These are phyloP conservation scores for Orchestia grillus DNA, from an alignment of 1,140 invertebrate genomes.

Conservation along the genomic window DNA sequence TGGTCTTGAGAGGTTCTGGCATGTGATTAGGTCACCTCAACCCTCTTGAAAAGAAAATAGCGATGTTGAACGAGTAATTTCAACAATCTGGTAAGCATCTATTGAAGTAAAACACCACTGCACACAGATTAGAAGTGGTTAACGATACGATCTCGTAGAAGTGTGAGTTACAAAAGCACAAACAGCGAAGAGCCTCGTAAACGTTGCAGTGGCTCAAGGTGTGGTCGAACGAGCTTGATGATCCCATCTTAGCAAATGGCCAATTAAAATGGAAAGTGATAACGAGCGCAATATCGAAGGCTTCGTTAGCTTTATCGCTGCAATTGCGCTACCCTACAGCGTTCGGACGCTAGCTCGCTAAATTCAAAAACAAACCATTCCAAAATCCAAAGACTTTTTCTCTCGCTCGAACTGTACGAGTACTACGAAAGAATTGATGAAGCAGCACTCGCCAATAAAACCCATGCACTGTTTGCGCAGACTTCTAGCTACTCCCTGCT, in stretches of 20 bases:
- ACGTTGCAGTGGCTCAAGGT: background rate
- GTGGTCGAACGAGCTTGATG: slow-evolving; percentile 19
- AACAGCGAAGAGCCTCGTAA: background rate
- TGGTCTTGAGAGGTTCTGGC: background rate
- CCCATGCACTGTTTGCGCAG: background rate
- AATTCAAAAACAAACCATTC: background rate
- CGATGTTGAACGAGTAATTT: background rate
- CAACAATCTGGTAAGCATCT: background rate
- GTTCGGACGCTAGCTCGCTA: background rate
- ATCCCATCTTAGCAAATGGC: slow-evolving; percentile 18
- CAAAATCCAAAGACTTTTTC: background rate
- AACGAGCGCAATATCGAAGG: slow-evolving; percentile 50
- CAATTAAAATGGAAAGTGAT: slow-evolving; percentile 51
- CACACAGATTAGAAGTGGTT: background rate
- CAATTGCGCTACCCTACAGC: slow-evolving; percentile 7
- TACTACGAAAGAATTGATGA: background rate
- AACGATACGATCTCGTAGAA: background rate
- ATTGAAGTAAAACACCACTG: background rate
- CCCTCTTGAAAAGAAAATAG: background rate
- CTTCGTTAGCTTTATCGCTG: slow-evolving; percentile 34
- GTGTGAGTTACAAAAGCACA: background rate
- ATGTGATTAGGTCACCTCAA: background rate
- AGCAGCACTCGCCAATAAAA: background rate
- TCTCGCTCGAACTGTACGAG: background rate
- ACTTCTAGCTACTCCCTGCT: background rate